A percentile compares a stretch with the other conserved stretches of the same genome.
Conservation (phyloP, 2,797 vertebrate genomes). For the Gobio occitaniae region DNA sequence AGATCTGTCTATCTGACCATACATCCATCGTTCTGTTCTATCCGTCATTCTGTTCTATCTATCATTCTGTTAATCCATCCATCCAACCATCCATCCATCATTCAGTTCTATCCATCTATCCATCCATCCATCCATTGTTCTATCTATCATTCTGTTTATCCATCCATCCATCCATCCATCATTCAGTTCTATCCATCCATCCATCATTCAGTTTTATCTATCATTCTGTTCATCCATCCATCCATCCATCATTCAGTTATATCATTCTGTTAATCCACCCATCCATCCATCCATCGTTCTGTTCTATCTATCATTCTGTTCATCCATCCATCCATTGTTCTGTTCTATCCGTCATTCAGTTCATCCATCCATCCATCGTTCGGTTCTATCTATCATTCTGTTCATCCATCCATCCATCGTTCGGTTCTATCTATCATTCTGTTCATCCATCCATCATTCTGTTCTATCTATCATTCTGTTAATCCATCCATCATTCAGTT, state of each 20-base stretch:
- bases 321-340: neutral
- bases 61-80: too few species aligned
- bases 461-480: rapidly evolving
- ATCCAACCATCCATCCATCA: neutral
- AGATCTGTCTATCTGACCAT: too few species aligned
- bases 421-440: neutral
- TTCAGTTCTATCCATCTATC: neutral
- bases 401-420: too few species aligned
- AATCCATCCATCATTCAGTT: too few species aligned
- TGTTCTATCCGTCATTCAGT: neutral
- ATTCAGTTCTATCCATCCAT: too few species aligned
- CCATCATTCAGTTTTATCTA: neutral
- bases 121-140: neutral
- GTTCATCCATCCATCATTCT: neutral
- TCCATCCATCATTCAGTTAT: neutral
- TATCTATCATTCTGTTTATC: neutral
- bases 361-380: neutral
- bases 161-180: neutral
- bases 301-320: too few species aligned
- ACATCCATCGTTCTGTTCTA: too few species aligned
- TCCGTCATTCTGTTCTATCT: neutral
- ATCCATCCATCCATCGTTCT: too few species aligned
- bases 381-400: neutral
- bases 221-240: neutral
- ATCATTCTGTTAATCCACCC: too few species aligned